Evolutionary conservation across 1,140 invertebrate species (phyloP), one percentile per base, ranked within the genome.

Genomic region (Dinoponera quadriceps): DNA sequence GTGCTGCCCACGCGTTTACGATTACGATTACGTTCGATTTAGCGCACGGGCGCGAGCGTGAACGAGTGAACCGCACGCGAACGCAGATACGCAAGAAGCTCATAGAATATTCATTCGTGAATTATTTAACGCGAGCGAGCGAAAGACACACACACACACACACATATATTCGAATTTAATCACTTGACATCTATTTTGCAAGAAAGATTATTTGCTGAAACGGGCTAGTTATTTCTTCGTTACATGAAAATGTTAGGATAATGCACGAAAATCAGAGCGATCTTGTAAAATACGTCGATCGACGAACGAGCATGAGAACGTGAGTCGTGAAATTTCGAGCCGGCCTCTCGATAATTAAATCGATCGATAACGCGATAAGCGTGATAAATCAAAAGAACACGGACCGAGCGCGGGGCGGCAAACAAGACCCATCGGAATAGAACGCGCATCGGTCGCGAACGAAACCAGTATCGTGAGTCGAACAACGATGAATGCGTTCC

Each of bases 341-440:
- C 49, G 57, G 22, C 65, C 59, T 48, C n/a, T 65, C 60, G 59
- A 65, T 65, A 75, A 75, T 75, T 75, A 75, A 75, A 65, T 75
- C 73, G 73, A 75, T 75, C 59, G 33, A 65, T 75, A 75, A 65
- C 33, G 22, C n/a, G 60, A 65, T 65, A 75, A 75, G 49, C 51
- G 73, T 65, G 62, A 75, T 75, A 75, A 75, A 75, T 75, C 73
- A 75, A 29, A 65, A 33, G 73, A 14, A 75, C 59, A 65, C 73
- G 73, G 63, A 75, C 13, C 14, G n/a, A n/a, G n/a, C n/a, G 25
- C 25, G 44, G 59, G 49, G 29, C 59, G 44, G 44, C 29, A 51
- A 75, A 75, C 65, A 75, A 75, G 22, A 75, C 44, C 44, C 59
- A 75, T 27, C 59, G 59, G 65, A 65, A 75, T 75, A 65, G 73